Evolutionary conservation across 2,888 invertebrate species (phyloP), one percentile per base, ranked within the genome.

Genomic region (Cordilura impudica): DNA sequence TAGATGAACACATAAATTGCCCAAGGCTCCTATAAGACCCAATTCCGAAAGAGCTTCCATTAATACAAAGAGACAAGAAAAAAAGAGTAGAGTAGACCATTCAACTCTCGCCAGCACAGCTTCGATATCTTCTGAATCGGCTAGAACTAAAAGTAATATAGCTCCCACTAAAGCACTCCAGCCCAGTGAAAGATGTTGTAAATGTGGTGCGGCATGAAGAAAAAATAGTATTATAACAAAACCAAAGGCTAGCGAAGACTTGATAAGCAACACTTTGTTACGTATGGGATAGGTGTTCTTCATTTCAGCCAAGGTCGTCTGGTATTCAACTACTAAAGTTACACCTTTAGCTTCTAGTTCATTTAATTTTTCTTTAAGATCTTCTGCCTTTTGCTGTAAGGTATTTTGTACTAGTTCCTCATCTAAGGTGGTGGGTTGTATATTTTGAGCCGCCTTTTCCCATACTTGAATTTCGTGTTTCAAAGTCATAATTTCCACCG

Each of bases 21-120:
- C 96, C 74, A 97, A 94, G 92, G 93, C 95, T 23, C 92, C 92
- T 35, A 97, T 95, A 2, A 97, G 90, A 0, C 96, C 96, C 18
- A 97, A 89, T 84, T 94, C 93, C 0, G 95, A 92, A 5, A 97
- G 90, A 0, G 95, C 95, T 94, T 96, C 96, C 95, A 97, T 97
- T 2, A 97, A 90, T n/a, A 97, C 94, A 84, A 97, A 97, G 0
- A 97, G 90, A 0, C 95, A 94, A 0, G 96, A 96, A 84, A 97
- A 97, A 90, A 97, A 97, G 39, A 97, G 90, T 0, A 97, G 90
- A 0, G 97, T 97, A 1, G 95, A 94, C 97, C 97, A 97, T 87
- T 97, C 97, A 0, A 97, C 95, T 69, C 95, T 91, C 0, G 94
- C 93, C 71, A 97, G 90, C 18, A 97, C 92, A 0, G 94, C 93